These are phyloP conservation scores for Ptychadena robeensis DNA, from an alignment of 2,797 vertebrate genomes.

Conservation along the genomic window DNA sequence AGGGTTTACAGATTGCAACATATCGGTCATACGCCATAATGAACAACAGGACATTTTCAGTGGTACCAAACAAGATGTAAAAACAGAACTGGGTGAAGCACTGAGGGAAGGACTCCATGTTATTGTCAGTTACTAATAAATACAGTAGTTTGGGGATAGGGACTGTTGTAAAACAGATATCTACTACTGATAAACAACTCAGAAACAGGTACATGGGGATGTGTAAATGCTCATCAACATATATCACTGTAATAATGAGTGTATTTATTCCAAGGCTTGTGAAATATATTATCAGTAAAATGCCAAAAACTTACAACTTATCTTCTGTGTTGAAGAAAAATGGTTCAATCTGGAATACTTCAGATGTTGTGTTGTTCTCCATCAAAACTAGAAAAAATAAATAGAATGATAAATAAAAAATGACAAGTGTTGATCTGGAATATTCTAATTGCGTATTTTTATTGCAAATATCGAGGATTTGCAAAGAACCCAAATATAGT, in stretches of 20 bases:
- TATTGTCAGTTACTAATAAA: neutral
- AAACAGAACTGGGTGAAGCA: conserved; percentile 2
- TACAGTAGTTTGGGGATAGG: neutral
- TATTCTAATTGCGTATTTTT: too few relatives aligned
- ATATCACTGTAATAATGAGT: neutral
- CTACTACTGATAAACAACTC: neutral
- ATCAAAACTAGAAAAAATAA: too few relatives aligned
- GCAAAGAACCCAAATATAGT: too few relatives aligned
- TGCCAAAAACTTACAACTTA: neutral
- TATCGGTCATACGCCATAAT: neutral
- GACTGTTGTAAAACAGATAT: neutral
- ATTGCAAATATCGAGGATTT: too few relatives aligned
- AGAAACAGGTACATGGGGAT: neutral
- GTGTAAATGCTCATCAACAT: neutral
- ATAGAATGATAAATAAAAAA: too few relatives aligned
- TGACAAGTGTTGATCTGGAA: too few relatives aligned
- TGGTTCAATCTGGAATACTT: neutral
- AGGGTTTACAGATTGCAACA: neutral
- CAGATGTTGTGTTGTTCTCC: too few relatives aligned
- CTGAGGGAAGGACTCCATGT: neutral
- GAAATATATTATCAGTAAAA: neutral
- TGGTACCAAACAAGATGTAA: neutral
- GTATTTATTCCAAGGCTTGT: neutral
- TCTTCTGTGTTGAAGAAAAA: neutral
- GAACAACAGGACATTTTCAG: neutral